Evolutionary conservation across 2,113 vertebrate genomes (phyloP), one percentile per base, ranked within the genome.

Genomic region (Rhadina sibilatrix): DNA sequence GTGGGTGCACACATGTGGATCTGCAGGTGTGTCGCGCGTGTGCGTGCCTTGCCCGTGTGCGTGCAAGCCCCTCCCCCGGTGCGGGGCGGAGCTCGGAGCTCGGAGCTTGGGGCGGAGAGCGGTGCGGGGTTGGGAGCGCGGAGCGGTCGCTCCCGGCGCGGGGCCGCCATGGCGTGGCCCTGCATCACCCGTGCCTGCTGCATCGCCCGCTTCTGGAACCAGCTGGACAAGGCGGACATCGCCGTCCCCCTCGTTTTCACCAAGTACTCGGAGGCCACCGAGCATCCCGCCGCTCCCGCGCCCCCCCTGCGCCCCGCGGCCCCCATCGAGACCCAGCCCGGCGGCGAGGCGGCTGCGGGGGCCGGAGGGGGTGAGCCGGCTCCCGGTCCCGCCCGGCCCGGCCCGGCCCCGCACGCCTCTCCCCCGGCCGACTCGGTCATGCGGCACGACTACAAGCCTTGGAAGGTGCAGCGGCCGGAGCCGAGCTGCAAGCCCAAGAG

Each of bases 151-250:
- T 70, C 38, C 50, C 15, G 12, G 81, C 64, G 47, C 40, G 68
- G 92, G 44, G 80, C 81, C 90, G 66, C 89, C 97, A 99, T 99
- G 99, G 99, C 99, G 90, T 99, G 99, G 99, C 99, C 99, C 85
- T 99, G 99, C 95, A 99, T 99, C 97, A 99, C 98, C 96, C 98
- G 99, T 97, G 99, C 99, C 50, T 99, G 99, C 98, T 99, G 99
- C 98, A 99, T 99, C 96, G 99, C 99, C 75, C 99, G 99, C 50
- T 99, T 99, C 97, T 99, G 99, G 99, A 99, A 98, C 97, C 99
- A 99, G 98, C 97, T 99, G 96, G 99, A 99, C 97, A 99, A 99
- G 95, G 99, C 99, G 54, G 99, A 99, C 97, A 99, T 99, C 74
- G 98, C 99, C 21, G 99, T 99, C 93, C 99, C 99, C 15, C 87